These are phyloP conservation scores for Tragelaphus imberbis DNA, from an alignment of 2,113 vertebrate species.

Conservation along the genomic window DNA sequence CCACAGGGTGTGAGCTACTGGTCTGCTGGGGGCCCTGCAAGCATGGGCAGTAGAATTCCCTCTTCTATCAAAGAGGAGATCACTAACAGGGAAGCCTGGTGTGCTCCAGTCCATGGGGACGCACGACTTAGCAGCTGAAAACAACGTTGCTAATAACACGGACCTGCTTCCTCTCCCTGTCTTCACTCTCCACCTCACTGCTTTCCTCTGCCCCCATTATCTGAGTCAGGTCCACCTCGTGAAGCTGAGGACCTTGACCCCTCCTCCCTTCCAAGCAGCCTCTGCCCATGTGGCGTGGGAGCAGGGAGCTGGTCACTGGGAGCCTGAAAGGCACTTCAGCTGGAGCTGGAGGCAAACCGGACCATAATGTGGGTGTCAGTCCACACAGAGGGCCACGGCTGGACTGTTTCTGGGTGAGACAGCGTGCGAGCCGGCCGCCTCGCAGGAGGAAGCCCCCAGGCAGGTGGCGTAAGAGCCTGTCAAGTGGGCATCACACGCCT, in stretches of 20 bases:
- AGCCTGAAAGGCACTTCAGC: background rate
- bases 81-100: background rate
- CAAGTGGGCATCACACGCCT: background rate
- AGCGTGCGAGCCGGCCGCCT: fast-evolving
- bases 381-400: background rate
- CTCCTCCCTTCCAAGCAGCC: background rate
- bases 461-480: fast-evolving
- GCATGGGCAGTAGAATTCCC: background rate
- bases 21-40: background rate
- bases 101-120: background rate
- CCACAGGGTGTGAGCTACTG: background rate
- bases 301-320: fast-evolving
- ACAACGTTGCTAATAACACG: fast-evolving
- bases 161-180: fast-evolving
- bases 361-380: fast-evolving
- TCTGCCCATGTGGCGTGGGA: fast-evolving
- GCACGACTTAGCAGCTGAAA: background rate
- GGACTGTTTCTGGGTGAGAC: too few species aligned
- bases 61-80: too few species aligned
- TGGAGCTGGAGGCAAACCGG: background rate
- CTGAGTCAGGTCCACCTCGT: background rate
- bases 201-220: fast-evolving
- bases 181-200: background rate
- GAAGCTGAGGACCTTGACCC: background rate
- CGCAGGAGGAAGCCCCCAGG: too few species aligned